Conservation (phyloP, 2,113 vertebrate species). For the Megalops atlanticus region DNA sequence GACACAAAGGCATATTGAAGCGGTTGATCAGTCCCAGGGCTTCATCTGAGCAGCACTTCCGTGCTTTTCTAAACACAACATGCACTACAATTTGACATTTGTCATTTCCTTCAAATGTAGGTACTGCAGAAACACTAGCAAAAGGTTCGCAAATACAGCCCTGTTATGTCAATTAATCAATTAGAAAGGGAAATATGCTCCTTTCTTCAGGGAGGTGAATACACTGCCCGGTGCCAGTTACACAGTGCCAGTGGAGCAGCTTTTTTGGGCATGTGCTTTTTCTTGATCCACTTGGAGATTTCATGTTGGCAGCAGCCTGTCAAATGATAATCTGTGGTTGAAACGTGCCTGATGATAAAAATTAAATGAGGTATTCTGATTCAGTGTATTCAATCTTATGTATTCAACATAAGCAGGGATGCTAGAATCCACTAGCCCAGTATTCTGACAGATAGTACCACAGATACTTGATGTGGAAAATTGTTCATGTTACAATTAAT, state of each 20-base stretch:
- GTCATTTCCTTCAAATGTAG: neutral
- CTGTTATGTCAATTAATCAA: neutral
- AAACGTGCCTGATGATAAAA: neutral
- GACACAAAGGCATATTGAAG: neutral
- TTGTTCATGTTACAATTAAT: too few relatives aligned
- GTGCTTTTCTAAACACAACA: neutral
- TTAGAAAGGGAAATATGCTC: too few relatives aligned
- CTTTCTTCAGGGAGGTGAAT: neutral
- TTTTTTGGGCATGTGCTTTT: too few relatives aligned
- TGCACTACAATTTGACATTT: neutral
- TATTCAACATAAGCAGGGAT: conserved; percentile 35
- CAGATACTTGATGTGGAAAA: too few relatives aligned
- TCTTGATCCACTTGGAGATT: too few relatives aligned
- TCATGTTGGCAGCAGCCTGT: neutral
- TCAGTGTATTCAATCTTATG: too few relatives aligned
- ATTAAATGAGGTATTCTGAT: too few relatives aligned
- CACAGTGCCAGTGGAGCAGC: too few relatives aligned
- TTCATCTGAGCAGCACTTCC: neutral
- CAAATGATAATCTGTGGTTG: neutral
- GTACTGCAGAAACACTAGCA: neutral
- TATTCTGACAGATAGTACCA: too few relatives aligned
- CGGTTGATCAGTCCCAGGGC: neutral
- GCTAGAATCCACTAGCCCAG: too few relatives aligned
- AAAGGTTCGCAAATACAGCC: neutral
- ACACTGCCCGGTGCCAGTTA: neutral